A percentile compares a stretch with the other conserved stretches of the same genome.
Conservation (phyloP, 1,140 invertebrate genomes). For the Sipha flava region DNA sequence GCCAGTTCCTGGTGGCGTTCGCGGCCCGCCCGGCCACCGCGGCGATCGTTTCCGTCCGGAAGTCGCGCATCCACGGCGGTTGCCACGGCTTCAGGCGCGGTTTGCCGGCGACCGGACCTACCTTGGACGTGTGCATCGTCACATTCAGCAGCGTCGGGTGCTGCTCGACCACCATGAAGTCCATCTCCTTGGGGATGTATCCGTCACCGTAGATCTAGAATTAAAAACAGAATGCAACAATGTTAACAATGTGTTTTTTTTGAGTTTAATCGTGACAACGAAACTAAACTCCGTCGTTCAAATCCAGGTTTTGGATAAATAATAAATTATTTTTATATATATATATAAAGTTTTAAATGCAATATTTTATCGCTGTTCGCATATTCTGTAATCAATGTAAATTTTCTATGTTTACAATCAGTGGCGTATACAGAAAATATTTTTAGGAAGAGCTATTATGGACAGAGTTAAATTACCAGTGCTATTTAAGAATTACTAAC, state of each 20-base stretch:
- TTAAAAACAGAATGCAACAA: slow-evolving; percentile 34
- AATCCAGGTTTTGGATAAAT: too few relatives aligned
- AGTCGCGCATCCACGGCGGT: slow-evolving; percentile 37
- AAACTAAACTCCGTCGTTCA: too few relatives aligned
- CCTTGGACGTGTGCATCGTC: slow-evolving; percentile 69
- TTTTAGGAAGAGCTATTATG: too few relatives aligned
- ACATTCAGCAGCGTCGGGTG: slow-evolving; percentile 77
- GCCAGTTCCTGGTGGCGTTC: background rate
- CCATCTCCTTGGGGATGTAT: slow-evolving; percentile 67
- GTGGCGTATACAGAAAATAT: too few relatives aligned
- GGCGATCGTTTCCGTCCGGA: background rate
- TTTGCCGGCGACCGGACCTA: slow-evolving; percentile 44
- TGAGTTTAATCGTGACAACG: too few relatives aligned
- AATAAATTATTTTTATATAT: too few relatives aligned
- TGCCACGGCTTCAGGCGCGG: slow-evolving; percentile 35
- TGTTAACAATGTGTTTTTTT: background rate
- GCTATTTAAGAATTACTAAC: too few relatives aligned
- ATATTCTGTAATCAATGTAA: too few relatives aligned
- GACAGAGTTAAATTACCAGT: too few relatives aligned
- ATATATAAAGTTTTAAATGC: too few relatives aligned
- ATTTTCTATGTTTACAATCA: too few relatives aligned
- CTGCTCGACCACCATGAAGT: slow-evolving; percentile 76
- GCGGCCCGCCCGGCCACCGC: background rate
- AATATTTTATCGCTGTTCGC: too few relatives aligned
- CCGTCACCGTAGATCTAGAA: slow-evolving; percentile 72